phyloP scores from a whole-genome alignment of 2,113 vertebrate genomes.

The Macroglossus sobrinus region DNA sequence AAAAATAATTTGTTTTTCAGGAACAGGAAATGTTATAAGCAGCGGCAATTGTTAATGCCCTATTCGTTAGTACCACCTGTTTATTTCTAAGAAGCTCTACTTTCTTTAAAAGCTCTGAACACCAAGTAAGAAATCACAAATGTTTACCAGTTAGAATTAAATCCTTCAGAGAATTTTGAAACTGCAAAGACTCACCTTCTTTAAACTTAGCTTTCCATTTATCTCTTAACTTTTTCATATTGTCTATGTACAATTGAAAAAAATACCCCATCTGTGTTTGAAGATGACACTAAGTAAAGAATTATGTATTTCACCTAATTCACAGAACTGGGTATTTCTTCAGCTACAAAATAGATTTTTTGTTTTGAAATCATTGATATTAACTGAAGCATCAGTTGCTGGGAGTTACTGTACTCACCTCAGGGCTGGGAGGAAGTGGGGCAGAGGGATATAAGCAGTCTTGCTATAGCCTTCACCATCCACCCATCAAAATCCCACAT shows the following conservation, averaged over 20 bases:
- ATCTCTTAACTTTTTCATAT: background rate
- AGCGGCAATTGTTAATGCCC: background rate
- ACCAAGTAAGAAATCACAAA: background rate
- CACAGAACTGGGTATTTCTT: background rate
- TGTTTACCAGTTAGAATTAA: background rate
- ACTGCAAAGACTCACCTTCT: background rate
- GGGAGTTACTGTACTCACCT: accelerated
- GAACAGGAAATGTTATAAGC: background rate
- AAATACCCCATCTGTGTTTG: background rate
- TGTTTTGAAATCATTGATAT: background rate
- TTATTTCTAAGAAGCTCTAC: background rate
- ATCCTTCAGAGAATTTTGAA: background rate
- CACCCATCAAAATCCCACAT: background rate
- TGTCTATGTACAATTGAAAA: background rate
- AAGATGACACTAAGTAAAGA: background rate
- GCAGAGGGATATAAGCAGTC: background rate
- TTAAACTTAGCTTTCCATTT: background rate
- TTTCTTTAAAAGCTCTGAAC: background rate
- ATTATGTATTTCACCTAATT: background rate
- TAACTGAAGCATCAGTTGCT: background rate
- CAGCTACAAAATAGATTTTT: background rate
- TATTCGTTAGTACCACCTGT: background rate
- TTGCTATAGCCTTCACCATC: background rate
- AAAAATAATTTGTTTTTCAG: background rate
- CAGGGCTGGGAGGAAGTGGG: too few relatives aligned